Conservation (phyloP, 2,113 vertebrate species). For the Noturus placidus region DNA sequence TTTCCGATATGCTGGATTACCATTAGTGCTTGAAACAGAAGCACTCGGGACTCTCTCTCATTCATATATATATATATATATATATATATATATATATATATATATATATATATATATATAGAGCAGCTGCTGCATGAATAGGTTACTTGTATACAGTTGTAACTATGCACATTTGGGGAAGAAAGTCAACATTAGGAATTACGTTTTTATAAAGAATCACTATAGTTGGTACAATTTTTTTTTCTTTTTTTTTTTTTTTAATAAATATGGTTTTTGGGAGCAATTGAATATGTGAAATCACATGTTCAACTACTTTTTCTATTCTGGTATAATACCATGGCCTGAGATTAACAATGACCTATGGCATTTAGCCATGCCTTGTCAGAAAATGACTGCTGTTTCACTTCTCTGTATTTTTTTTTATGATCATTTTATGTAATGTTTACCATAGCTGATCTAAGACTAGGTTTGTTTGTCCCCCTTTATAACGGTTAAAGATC, state of each 20-base stretch:
- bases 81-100: too few relatives aligned
- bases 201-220: background rate
- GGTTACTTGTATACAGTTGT: background rate
- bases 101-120: background rate
- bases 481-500: background rate
- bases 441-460: background rate
- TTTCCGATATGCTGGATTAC: slow-evolving; percentile 31
- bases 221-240: background rate
- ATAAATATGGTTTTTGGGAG: background rate
- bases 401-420: background rate
- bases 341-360: background rate
- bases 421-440: background rate
- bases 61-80: background rate
- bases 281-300: background rate
- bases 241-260: background rate
- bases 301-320: background rate
- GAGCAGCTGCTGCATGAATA: slow-evolving; percentile 24
- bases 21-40: slow-evolving; percentile 5
- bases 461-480: background rate
- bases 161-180: slow-evolving; percentile 33
- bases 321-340: background rate
- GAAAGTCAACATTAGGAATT: background rate
- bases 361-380: background rate
- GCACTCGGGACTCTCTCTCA: slow-evolving; percentile 31
- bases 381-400: background rate